These are phyloP conservation scores for Amphibalanus amphitrite DNA, from an alignment of 1,140 invertebrate species.

Conservation along the genomic window DNA sequence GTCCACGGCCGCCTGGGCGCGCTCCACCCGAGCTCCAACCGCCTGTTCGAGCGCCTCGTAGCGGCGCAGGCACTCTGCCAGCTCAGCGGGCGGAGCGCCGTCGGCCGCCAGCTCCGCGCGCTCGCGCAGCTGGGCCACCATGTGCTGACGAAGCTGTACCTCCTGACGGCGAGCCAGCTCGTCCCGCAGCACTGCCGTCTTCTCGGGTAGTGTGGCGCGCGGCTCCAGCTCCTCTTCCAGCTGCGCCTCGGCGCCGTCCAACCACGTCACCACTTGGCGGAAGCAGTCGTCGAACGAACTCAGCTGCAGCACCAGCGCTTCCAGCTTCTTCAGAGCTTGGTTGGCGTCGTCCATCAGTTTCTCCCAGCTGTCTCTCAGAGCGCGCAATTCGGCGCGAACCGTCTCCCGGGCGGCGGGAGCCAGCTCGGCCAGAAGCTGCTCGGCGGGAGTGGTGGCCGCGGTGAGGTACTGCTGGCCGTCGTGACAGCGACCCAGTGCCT, in stretches of 20 bases:
- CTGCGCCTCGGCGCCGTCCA: slow-evolving; percentile 50
- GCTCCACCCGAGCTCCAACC: slow-evolving; percentile 61
- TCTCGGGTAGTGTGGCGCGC: slow-evolving; percentile 57
- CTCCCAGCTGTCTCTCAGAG: slow-evolving; percentile 64
- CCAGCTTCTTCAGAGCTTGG: slow-evolving; percentile 63
- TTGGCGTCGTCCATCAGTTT: slow-evolving; percentile 63
- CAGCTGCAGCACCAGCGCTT: slow-evolving; percentile 65
- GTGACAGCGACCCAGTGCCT: background rate
- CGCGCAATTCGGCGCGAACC: slow-evolving; percentile 60
- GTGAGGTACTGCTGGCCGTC: background rate
- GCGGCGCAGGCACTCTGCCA: slow-evolving; percentile 45
- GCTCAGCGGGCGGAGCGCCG: slow-evolving; percentile 47
- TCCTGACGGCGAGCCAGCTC: slow-evolving; percentile 61
- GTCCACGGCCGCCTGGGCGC: slow-evolving; percentile 50
- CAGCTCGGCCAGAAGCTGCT: slow-evolving; percentile 23
- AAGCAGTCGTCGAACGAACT: slow-evolving; percentile 81
- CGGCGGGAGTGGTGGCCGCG: background rate
- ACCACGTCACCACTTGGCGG: slow-evolving; percentile 56
- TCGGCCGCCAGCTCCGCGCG: slow-evolving; percentile 53
- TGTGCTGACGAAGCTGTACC: slow-evolving; percentile 54
- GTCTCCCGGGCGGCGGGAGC: slow-evolving; percentile 66
- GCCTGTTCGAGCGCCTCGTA: slow-evolving; percentile 49
- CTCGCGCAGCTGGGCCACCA: slow-evolving; percentile 55
- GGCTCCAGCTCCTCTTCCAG: slow-evolving; percentile 42
- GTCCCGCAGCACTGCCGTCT: slow-evolving; percentile 60